phyloP scores from a whole-genome alignment of 1,140 invertebrate genomes.

The Neodiprion virginianus region DNA sequence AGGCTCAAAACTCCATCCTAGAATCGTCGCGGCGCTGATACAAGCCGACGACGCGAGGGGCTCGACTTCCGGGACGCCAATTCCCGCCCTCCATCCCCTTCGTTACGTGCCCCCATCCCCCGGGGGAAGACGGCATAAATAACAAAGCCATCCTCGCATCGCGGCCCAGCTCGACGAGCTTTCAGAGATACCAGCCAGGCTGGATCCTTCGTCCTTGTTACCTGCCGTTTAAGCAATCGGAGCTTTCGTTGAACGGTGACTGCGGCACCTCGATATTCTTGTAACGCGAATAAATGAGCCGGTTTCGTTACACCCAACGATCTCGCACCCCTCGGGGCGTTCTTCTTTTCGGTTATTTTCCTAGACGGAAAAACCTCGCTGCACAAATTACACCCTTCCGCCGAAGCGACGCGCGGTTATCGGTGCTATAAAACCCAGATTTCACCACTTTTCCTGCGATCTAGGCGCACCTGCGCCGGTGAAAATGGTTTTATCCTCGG shows the following conservation, averaged over 20 bases:
- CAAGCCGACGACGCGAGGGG: too few relatives aligned
- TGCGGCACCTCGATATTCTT: too few relatives aligned
- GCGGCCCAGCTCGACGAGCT: background rate
- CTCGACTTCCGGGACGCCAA: too few relatives aligned
- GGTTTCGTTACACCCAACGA: background rate
- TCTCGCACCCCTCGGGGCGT: too few relatives aligned
- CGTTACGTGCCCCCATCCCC: background rate
- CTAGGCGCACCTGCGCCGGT: background rate
- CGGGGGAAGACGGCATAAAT: background rate
- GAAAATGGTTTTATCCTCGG: background rate
- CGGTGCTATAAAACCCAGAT: background rate
- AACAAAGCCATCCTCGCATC: background rate
- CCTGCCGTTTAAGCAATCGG: too few relatives aligned
- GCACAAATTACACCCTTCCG: too few relatives aligned
- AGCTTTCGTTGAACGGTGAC: too few relatives aligned
- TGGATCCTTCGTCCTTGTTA: too few relatives aligned
- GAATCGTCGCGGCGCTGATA: too few relatives aligned
- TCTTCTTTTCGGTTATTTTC: too few relatives aligned
- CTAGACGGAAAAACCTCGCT: too few relatives aligned
- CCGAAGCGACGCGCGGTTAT: background rate
- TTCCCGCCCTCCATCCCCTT: background rate
- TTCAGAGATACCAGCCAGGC: background rate
- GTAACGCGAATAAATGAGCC: background rate
- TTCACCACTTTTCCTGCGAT: constrained; percentile 2
- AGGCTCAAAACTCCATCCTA: too few relatives aligned